Conservation (phyloP, 2,888 invertebrate species). For the Tetranychus truncatus region DNA sequence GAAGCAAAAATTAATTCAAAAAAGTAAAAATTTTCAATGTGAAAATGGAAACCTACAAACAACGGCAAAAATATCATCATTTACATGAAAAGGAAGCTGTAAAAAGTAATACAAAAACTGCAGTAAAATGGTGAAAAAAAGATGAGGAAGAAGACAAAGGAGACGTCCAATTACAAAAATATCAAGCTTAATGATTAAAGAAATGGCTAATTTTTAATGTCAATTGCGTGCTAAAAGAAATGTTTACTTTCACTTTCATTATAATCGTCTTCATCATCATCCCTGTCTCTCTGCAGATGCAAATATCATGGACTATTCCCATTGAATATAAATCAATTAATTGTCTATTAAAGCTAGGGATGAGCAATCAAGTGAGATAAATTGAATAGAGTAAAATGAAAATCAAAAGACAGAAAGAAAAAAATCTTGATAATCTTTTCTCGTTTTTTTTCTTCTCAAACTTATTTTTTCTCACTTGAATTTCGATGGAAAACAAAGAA, state of each 20-base stretch:
- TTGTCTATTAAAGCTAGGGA: background rate
- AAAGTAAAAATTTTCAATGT: too few species aligned
- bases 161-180: too few species aligned
- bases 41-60: too few species aligned
- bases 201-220: too few species aligned
- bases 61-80: too few species aligned
- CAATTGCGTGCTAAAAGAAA: background rate
- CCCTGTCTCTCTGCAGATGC: background rate
- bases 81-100: too few species aligned
- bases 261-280: background rate
- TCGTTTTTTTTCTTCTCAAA: background rate
- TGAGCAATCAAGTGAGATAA: background rate
- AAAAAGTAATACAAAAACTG: too few species aligned
- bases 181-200: too few species aligned
- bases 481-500: too few species aligned
- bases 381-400: background rate
- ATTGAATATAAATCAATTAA: background rate
- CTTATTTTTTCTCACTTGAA: background rate
- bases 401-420: background rate
- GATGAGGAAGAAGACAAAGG: too few species aligned
- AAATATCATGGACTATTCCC: background rate
- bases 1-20: too few species aligned
- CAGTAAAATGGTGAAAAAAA: too few species aligned
- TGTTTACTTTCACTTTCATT: background rate
- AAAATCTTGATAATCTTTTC: background rate